Base-by-base conservation (phyloP, 2,113 vertebrate species). In the Rhinoptilus africanus region DNA sequence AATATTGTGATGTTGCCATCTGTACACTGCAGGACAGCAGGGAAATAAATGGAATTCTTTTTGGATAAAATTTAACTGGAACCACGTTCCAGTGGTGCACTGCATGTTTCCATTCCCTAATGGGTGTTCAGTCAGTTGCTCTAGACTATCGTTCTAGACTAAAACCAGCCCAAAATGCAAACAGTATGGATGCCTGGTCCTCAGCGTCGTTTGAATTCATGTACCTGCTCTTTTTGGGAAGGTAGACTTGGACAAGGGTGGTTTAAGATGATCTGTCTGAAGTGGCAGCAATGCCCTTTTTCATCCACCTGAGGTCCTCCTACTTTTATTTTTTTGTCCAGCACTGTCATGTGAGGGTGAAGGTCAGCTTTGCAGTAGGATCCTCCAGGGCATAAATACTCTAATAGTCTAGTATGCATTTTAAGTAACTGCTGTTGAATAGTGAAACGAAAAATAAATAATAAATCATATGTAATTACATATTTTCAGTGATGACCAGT, bases 231-330 rank as follows among this genome's bases (percentile, higher is more conserved):
- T 34, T 41, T 6, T 2, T 45, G 41, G 34, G 47, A 35, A 45
- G 35, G 60, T 24, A 9, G 54, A 6, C 14, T 41, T 20, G 68
- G 18, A 1, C 30, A 8, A 19, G n/a, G 51, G 14, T 45, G 35
- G 2, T 47, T 56, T 26, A 4, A 78, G 32, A 23, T 7, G 22
- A 10, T 45, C 14, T 45, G 39, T 8, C 84, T 43, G 26, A n/a
- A 57, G 57, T 66, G 72, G 48, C 83, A 67, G 92, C 76, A 96
- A 39, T 96, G 85, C 85, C 82, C 37, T 0, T 68, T 91, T 82
- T 54, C 92, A 90, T 50, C 96, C 97, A 96, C 94, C 57, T n/a
- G 96, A 97, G 97, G 96, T 50, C 95, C 94, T 97, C 73, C 12
- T 69, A 8, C 92, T 69, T 89, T 96, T 94, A 91, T 91, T 95